Conservation (phyloP, 2,797 vertebrate species). For the Scarus forsteni region DNA sequence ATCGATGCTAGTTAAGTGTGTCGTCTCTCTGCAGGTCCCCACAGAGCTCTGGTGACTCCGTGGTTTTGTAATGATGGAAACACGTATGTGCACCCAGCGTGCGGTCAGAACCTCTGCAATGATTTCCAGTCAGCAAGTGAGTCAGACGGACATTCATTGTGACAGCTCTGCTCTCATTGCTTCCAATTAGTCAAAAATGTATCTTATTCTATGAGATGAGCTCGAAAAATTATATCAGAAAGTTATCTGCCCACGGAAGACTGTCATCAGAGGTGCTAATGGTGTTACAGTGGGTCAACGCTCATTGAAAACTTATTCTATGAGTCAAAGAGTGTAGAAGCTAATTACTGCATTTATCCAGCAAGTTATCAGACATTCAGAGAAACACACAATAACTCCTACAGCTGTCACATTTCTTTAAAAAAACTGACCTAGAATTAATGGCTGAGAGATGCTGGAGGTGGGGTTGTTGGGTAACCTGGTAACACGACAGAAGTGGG, state of each 20-base stretch:
- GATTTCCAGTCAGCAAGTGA: conserved; percentile 14
- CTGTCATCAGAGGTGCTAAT: neutral
- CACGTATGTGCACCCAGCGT: conserved; percentile 12
- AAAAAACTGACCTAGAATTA: conserved; percentile 53
- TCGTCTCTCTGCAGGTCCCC: conserved; percentile 34
- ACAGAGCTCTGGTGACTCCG: conserved; percentile 27
- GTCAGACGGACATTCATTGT: conserved; percentile 31
- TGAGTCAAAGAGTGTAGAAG: neutral
- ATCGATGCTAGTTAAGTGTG: conserved; percentile 57
- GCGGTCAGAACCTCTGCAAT: conserved; percentile 24
- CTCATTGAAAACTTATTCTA: conserved; percentile 1
- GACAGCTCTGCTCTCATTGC: conserved; percentile 35
- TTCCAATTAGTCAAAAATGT: conserved; percentile 52
- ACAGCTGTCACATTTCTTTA: conserved; percentile 34
- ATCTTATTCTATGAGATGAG: neutral
- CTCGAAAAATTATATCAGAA: neutral
- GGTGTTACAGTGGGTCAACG: neutral
- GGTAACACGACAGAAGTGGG: conserved; percentile 17
- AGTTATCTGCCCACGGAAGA: neutral
- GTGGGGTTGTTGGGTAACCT: conserved; percentile 28
- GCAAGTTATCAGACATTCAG: conserved; percentile 8
- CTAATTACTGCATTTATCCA: conserved; percentile 7
- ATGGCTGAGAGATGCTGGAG: conserved; percentile 28
- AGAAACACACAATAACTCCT: conserved; percentile 14
- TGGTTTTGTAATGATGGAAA: conserved; percentile 40